Conservation (phyloP, 2,797 vertebrate species). For the Pantherophis alleghaniensis region DNA sequence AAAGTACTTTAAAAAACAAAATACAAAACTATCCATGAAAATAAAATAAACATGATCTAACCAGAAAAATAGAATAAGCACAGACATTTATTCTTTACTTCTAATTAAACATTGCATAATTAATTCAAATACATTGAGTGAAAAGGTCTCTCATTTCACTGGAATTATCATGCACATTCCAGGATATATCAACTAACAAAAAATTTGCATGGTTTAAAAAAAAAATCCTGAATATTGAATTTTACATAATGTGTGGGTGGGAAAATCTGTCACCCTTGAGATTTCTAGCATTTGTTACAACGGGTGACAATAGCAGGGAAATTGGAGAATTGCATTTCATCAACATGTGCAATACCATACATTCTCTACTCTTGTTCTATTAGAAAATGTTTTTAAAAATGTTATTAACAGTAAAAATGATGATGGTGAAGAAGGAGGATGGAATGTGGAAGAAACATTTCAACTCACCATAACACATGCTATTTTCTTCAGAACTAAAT, state of each 20-base stretch:
- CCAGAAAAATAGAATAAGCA: not conserved
- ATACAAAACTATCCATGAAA: not conserved
- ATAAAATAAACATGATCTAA: not conserved
- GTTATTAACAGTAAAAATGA: not conserved
- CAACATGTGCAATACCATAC: not conserved
- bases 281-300: not conserved
- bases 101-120: not conserved
- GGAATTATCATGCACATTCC: not conserved
- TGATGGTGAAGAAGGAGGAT: not conserved
- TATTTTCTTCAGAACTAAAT: slow-evolving; percentile 48
- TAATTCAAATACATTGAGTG: not conserved
- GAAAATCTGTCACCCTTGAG: not conserved
- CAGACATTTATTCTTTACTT: not conserved
- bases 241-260: not conserved
- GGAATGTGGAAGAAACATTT: not conserved
- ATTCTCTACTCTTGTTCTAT: not conserved
- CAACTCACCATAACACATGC: slow-evolving; percentile 37
- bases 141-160: not conserved
- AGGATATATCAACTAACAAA: not conserved
- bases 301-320: not conserved
- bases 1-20: not conserved
- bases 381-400: not conserved
- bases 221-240: not conserved
- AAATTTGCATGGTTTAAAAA: not conserved
- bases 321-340: not conserved